Evolutionary conservation across 2,113 vertebrate genomes (phyloP), one percentile per base, ranked within the genome.

Genomic region (Acanthochromis polyacanthus): DNA sequence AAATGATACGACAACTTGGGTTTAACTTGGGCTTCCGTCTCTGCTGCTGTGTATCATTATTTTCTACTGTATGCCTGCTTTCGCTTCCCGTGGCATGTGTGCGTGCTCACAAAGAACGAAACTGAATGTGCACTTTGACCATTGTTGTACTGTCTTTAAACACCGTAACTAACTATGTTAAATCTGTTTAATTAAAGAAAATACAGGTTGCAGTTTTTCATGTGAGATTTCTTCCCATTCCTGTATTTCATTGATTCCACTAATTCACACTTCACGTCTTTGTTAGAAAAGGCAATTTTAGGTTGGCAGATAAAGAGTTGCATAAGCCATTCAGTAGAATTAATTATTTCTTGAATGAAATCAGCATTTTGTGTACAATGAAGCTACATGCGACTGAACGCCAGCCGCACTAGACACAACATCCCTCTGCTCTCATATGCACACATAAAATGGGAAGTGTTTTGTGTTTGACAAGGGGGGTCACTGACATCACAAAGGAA

Each of bases 391-490:
- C 15, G 23, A 14, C 19, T 36, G 15, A 48, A 5, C 20, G 19
- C 2, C 17, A 17, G 11, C 36, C 25, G 23, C 2, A 28, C n/a
- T 58, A 57, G 3, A 1, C 19, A 43, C 36, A 48, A 68, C 62
- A 52, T 56, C 36, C 58, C 50, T n/a, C 4, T 74, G 67, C 58
- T 72, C 52, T 81, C 43, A 75, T 59, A 46, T 36, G 28, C 36
- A 57, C 19, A 4, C 1, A 5, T 60, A 20, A 80, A 85, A 78
- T 17, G 25, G 62, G 81, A 92, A 89, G 80, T 72, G 6, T 30
- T 30, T 48, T 12, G n/a, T 16, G 16, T 84, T 23, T 36, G 60
- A 80, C 70, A 78, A 73, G 76, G 16, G 51, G 28, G 15, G 10
- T 40, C 16, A 48, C 50, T 52, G 46, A 67, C 50, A 57, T 84